Base-by-base conservation (phyloP, 2,888 invertebrate species). In the Hermodice carunculata region DNA sequence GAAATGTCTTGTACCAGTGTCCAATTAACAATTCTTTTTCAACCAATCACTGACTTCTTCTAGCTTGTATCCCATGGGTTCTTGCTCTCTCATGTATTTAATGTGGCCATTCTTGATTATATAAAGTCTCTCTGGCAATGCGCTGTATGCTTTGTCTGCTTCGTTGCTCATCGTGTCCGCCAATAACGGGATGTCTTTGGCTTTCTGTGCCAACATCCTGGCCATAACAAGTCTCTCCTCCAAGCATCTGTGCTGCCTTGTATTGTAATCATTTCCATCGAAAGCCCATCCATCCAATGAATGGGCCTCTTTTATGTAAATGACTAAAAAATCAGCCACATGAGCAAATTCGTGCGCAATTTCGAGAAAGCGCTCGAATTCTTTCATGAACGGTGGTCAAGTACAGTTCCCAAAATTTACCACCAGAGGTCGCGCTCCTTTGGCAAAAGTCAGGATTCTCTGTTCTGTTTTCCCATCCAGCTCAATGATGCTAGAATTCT, bases 301-400 rank as follows among this genome's bases (percentile, higher is more conserved):
- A 69, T 80, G 80, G 3, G 78, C 76, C 59, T 80, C 80, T 54
- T 77, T 76, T 26, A 81, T 78, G 54, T 81, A 81, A 29, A 80
- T 61, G 22, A 75, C 69, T 1, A 78, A 37, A 63, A 81, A 81
- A 56, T 81, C 79, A 11, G 75, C 76, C 28, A 65, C 53, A 22
- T 62, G 32, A 28, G 66, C 48, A 66, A 74, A 78, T 61, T 76
- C 72, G 52, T 67, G 67, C 42, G 75, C 69, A 52, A 78, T 52
- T 62, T 67, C 56, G 28, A 70, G 67, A 61, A 79, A 78, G 46
- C 61, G 52, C 49, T 65, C 69, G 49, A 79, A 71, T 65, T 71
- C 74, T 22, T 57, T 74, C 66, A 78, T 66, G 58, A 76, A 79
- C 43, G 78, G 78, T 3, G 76, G 76, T 79, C 81, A 81, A 62